Evolutionary conservation across 2,797 vertebrate genomes (phyloP), one percentile per base, ranked within the genome.

Genomic region (Pantherophis vulpinus): DNA sequence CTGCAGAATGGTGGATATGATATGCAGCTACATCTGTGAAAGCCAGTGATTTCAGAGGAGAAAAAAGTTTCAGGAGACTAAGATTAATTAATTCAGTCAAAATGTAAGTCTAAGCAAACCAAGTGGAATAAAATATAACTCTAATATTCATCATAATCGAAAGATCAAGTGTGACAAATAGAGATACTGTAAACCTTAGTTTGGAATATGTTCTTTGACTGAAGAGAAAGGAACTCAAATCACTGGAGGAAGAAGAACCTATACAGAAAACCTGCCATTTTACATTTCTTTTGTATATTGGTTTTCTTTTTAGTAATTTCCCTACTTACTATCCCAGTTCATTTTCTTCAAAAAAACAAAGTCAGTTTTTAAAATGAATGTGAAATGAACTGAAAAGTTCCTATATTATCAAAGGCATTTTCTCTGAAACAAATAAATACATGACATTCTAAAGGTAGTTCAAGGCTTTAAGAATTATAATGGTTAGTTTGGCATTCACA

Each of bases 11-110:
- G 29, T 32, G 3, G 37, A 93, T 74, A 55, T 93, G 37, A 74
- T 66, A 61, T 94, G 92, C 51, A 89, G 58, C 54, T 93, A 92
- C 74, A 91, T 0, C 5, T 93, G 61, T 4, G 32, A 8, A 93
- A 91, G 13, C 14, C 10, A 90, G 51, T 5, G 60, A 87, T 92
- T 93, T 56, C 54, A 47, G 27, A 59, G 14, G 90, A 9, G 8
- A 12, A 91, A 54, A 27, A 5, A 27, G 91, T 60, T 94, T 63
- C 37, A 83, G 37, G 74, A 83, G 4, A 42, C 9, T 83, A 83
- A 83, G 9, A 25, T 83, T 83, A 47, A 42, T 25, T 83, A 83
- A 83, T 83, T 83, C 37, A 47, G 10, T 83, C 4, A 83, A 47
- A 4, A 23, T 79, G 11, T 20, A 79, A 79, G 18, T 42, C 37